phyloP scores from a whole-genome alignment of 2,797 vertebrate genomes.

The Oreochromis grahami region DNA sequence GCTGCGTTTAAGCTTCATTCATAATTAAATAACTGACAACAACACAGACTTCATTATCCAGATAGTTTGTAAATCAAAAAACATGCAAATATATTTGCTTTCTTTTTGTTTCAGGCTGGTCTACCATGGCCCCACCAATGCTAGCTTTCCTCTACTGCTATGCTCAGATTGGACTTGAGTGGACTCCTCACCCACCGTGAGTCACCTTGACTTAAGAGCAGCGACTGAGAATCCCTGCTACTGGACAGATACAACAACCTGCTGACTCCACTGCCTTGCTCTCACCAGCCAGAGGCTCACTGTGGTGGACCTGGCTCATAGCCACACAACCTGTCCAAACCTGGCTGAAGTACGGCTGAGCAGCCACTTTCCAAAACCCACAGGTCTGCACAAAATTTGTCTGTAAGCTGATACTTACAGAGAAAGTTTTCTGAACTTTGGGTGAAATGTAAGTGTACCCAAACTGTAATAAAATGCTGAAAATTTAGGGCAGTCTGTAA shows the following conservation, averaged over 20 bases:
- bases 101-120: slow-evolving; percentile 67
- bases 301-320: slow-evolving; percentile 8
- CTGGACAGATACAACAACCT: slow-evolving; percentile 6
- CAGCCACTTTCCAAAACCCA: slow-evolving; percentile 16
- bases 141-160: slow-evolving; percentile 80
- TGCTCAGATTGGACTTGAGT: slow-evolving; percentile 77
- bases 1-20: not conserved
- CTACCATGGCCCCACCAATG: slow-evolving; percentile 60
- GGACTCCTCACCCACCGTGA: slow-evolving; percentile 56
- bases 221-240: slow-evolving; percentile 10
- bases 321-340: slow-evolving; percentile 30
- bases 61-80: not conserved
- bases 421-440: not conserved
- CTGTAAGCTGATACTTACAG: not conserved
- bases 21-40: not conserved
- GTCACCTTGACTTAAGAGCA: slow-evolving; percentile 52
- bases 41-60: not conserved
- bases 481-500: not conserved
- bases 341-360: slow-evolving; percentile 26
- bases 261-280: slow-evolving; percentile 24
- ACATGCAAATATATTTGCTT: not conserved
- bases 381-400: not conserved
- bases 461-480: not conserved
- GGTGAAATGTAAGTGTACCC: not conserved
- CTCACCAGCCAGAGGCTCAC: slow-evolving; percentile 4